These are phyloP conservation scores for Diogma glabrata DNA, from an alignment of 2,888 invertebrate species.

Conservation along the genomic window DNA sequence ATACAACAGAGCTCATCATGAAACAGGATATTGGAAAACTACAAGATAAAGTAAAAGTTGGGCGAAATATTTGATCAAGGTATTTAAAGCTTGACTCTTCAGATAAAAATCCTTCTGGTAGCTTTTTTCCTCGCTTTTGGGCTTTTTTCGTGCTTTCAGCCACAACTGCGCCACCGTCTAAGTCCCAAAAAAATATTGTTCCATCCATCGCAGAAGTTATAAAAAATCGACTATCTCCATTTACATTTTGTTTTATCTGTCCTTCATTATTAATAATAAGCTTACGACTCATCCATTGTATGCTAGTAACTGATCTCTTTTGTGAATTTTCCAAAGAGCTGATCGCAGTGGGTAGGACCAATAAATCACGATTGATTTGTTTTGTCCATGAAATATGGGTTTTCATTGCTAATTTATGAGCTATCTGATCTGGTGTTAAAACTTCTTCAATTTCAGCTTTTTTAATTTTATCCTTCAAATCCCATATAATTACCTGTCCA, in stretches of 20 bases:
- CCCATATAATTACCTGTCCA: constrained; percentile 62
- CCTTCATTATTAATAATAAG: constrained; percentile 49
- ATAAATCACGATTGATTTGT: constrained; percentile 43
- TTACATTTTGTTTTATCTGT: constrained; percentile 35
- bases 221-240: constrained; percentile 45
- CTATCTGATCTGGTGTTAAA: constrained; percentile 48
- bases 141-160: constrained; percentile 3
- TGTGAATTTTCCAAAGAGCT: constrained; percentile 53
- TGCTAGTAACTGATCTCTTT: constrained; percentile 47
- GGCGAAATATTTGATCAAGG: constrained; percentile 49
- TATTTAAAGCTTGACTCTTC: constrained; percentile 48
- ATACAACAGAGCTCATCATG: background rate
- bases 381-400: constrained; percentile 59
- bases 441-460: constrained; percentile 50
- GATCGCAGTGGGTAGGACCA: constrained; percentile 47
- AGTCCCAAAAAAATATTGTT: constrained; percentile 56
- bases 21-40: background rate
- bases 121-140: constrained; percentile 21
- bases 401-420: constrained; percentile 47
- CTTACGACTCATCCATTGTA: constrained; percentile 56
- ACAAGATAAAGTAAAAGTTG: constrained; percentile 41
- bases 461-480: constrained; percentile 49
- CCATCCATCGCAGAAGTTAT: constrained; percentile 56
- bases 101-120: constrained; percentile 46
- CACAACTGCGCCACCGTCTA: constrained; percentile 34